Base-by-base conservation (phyloP, 2,888 invertebrate species). In the Drepanosiphum platanoidis region DNA sequence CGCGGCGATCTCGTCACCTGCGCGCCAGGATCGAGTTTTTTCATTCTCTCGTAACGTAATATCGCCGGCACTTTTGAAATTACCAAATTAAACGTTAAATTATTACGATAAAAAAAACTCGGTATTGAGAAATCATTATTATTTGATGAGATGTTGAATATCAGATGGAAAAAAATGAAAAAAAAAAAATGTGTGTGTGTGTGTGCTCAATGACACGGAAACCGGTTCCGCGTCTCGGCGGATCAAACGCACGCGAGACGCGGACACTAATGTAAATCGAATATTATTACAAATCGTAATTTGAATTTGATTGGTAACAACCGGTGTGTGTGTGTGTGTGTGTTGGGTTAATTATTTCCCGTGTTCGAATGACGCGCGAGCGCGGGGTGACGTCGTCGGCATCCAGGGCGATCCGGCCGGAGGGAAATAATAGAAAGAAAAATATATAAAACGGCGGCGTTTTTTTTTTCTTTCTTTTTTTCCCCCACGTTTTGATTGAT, bases 241-340 rank as follows among this genome's bases (percentile, higher is more conserved):
- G 83, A 83, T 83, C 83, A 83, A 83, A 83, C 64, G 9, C 72
- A 61, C 58, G 58, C 52, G 18, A 81, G 70, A 70, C 34, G 52
- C 39, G 58, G 52, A 81, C 58, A 82, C 72, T 82, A 82, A 83
- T 83, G 84, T 84, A 84, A 75, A 84, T 84, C 84, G 75, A 84
- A 84, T 77, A 84, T 72, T 75, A 83, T 74, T 61, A 75, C 83
- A 75, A 83, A 84, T 77, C 64, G 84, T 77, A 77, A 84, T 84
- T 84, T 58, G 84, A 84, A 84, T 84, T 77, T 77, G 84, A 84
- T 84, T 68, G 75, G 84, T 68, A 84, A 75, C 84, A 75, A 68
- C n/a, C n/a, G n/a, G n/a, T n/a, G n/a, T n/a, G n/a, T n/a, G n/a
- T n/a, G n/a, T n/a, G n/a, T n/a, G n/a, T n/a, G n/a, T n/a, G 74